phyloP scores from a whole-genome alignment of 2,797 vertebrate species.

The Cetoscarus ocellatus region DNA sequence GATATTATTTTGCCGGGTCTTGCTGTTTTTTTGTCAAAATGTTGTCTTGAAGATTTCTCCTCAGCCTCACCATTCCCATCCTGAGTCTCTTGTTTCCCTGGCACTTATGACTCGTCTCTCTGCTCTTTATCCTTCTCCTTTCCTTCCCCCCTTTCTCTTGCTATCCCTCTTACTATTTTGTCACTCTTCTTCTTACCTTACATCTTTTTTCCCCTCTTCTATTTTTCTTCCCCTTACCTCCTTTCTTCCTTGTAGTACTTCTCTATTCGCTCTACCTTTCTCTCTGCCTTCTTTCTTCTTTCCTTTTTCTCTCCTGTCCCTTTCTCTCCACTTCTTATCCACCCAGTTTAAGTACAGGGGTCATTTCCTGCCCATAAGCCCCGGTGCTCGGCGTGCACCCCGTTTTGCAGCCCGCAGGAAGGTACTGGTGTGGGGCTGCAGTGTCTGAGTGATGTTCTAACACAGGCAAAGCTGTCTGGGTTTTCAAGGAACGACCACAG shows the following conservation, averaged over 20 bases:
- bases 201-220: neutral
- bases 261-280: slow-evolving; percentile 28
- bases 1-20: slow-evolving; percentile 34
- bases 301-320: slow-evolving; percentile 16
- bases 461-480: slow-evolving; percentile 32
- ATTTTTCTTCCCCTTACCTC: slow-evolving; percentile 4
- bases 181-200: slow-evolving; percentile 8
- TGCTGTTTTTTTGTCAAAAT: slow-evolving; percentile 32
- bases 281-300: slow-evolving; percentile 14
- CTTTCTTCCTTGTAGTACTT: slow-evolving; percentile 53
- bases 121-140: slow-evolving; percentile 34
- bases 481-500: slow-evolving; percentile 37
- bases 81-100: slow-evolving; percentile 3
- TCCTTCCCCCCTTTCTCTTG: neutral
- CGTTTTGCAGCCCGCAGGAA: slow-evolving; percentile 83
- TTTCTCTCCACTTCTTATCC: slow-evolving; percentile 28
- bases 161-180: neutral
- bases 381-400: slow-evolving; percentile 82
- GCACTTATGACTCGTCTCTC: slow-evolving; percentile 56
- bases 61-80: slow-evolving; percentile 17
- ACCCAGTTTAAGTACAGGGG: slow-evolving; percentile 87
- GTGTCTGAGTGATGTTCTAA: slow-evolving; percentile 70
- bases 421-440: slow-evolving; percentile 77
- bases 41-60: slow-evolving; percentile 17
- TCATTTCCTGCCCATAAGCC: slow-evolving; percentile 86